Conservation (phyloP, 2,888 invertebrate species). For the Aleiodes alternator region DNA sequence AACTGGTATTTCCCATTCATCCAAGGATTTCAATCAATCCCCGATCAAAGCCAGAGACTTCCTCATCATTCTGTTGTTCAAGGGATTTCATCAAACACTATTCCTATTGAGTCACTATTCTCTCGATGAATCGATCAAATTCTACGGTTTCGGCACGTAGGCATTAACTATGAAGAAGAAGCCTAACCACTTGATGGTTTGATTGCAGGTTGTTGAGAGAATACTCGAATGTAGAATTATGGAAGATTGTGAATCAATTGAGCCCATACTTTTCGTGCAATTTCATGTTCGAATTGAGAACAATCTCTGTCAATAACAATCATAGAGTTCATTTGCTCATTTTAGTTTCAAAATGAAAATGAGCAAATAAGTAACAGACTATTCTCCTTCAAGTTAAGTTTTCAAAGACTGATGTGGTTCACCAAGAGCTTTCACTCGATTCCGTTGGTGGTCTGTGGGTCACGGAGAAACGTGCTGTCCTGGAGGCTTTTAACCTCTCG, state of each 20-base stretch:
- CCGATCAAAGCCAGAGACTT: conserved; percentile 31
- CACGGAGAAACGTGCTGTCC: conserved; percentile 12
- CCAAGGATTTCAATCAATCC: conserved; percentile 32
- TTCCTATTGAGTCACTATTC: conserved; percentile 21
- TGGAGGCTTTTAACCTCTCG: conserved; percentile 4
- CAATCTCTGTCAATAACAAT: neutral
- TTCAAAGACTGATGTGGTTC: conserved; percentile 19
- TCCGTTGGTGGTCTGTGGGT: conserved; percentile 20
- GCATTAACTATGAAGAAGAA: conserved; percentile 15
- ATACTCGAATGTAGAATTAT: conserved; percentile 13
- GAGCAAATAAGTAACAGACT: neutral
- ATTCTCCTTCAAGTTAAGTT: neutral
- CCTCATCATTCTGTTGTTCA: neutral
- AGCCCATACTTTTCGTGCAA: neutral
- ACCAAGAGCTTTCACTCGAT: conserved; percentile 22
- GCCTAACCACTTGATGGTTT: neutral
- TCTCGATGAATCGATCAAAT: conserved; percentile 13
- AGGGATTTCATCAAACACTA: conserved; percentile 39
- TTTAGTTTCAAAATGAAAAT: neutral
- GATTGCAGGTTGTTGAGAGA: neutral
- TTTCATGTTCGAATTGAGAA: too few species aligned
- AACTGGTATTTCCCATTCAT: conserved; percentile 16
- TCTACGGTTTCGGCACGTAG: neutral
- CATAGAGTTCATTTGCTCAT: neutral
- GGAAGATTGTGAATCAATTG: conserved; percentile 7